These are phyloP conservation scores for Mola mola DNA, from an alignment of 2,113 vertebrate species.

Conservation along the genomic window DNA sequence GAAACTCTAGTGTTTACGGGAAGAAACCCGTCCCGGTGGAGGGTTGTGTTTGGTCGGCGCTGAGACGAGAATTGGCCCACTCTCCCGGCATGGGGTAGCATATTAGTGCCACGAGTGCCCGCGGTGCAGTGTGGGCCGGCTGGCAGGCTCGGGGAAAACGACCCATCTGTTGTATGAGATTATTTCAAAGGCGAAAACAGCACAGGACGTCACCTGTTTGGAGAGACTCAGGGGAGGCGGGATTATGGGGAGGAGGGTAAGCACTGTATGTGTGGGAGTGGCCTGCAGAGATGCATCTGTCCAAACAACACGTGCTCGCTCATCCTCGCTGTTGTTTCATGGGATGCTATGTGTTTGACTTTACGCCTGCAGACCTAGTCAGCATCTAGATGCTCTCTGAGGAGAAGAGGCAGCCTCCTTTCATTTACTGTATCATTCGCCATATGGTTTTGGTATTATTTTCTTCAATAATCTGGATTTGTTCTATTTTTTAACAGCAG, in stretches of 20 bases:
- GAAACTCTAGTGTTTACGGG: slow-evolving; percentile 29
- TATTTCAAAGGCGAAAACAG: slow-evolving; percentile 68
- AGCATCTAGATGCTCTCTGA: slow-evolving; percentile 1
- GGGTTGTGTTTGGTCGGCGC: slow-evolving; percentile 29
- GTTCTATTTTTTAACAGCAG: slow-evolving; percentile 25
- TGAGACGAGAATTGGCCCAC: slow-evolving; percentile 58
- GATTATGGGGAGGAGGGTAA: slow-evolving; percentile 41
- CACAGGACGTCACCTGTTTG: slow-evolving; percentile 77
- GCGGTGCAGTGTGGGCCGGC: slow-evolving; percentile 60
- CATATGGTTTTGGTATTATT: slow-evolving; percentile 6
- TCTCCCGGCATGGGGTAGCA: slow-evolving; percentile 51
- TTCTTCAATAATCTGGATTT: slow-evolving; percentile 14
- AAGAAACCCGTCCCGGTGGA: neutral
- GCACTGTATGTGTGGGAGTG: slow-evolving; percentile 12
- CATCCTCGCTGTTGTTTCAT: slow-evolving; percentile 7
- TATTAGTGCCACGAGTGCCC: slow-evolving; percentile 61
- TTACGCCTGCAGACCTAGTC: neutral
- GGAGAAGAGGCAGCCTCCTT: slow-evolving; percentile 12
- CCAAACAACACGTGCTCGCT: slow-evolving; percentile 37
- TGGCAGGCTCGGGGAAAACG: slow-evolving; percentile 61
- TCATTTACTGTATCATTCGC: slow-evolving; percentile 5
- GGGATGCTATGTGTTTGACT: slow-evolving; percentile 6
- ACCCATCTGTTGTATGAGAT: slow-evolving; percentile 80
- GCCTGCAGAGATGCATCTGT: slow-evolving; percentile 34
- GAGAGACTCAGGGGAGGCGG: slow-evolving; percentile 56